A percentile compares a stretch with the other conserved stretches of the same genome.
Conservation (phyloP, 2,797 vertebrate species). For the Rachycentron canadum region DNA sequence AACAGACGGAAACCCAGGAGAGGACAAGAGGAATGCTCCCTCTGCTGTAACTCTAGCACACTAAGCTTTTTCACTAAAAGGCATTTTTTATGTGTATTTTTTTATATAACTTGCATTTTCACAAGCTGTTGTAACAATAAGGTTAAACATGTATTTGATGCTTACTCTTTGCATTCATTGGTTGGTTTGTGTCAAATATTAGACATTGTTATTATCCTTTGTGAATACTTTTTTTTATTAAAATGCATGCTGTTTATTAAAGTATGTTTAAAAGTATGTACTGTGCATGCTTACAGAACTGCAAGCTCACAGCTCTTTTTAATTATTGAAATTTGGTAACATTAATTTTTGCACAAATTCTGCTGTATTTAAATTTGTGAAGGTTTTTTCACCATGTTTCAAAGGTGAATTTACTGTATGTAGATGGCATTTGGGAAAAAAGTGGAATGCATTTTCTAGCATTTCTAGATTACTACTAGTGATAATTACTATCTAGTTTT, state of each 20-base stretch:
- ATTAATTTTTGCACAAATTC: constrained; percentile 50
- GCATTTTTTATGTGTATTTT: constrained; percentile 27
- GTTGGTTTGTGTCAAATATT: constrained; percentile 35
- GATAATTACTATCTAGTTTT: neutral
- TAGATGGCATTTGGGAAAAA: constrained; percentile 28
- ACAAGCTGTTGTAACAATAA: constrained; percentile 45
- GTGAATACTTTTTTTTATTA: constrained; percentile 14
- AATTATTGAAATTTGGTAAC: constrained; percentile 18
- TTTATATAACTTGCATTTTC: constrained; percentile 49
- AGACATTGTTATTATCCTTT: constrained; percentile 24
- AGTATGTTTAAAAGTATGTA: constrained; percentile 59
- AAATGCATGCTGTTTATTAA: constrained; percentile 67
- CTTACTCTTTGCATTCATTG: constrained; percentile 37
- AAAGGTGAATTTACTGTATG: constrained; percentile 38
- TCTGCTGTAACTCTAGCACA: constrained; percentile 74
- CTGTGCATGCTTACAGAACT: constrained; percentile 51
- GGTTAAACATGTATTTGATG: constrained; percentile 45
- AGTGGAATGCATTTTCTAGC: neutral
- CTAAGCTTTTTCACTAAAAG: constrained; percentile 61
- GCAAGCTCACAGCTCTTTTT: constrained; percentile 36
- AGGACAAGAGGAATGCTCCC: constrained; percentile 75
- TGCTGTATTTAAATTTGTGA: constrained; percentile 60
- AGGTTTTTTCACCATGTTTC: constrained; percentile 24
- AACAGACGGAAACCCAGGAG: constrained; percentile 52
- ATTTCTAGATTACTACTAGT: neutral